These are phyloP conservation scores for Ptilodon capucinus DNA, from an alignment of 2,888 invertebrate species.

Conservation along the genomic window DNA sequence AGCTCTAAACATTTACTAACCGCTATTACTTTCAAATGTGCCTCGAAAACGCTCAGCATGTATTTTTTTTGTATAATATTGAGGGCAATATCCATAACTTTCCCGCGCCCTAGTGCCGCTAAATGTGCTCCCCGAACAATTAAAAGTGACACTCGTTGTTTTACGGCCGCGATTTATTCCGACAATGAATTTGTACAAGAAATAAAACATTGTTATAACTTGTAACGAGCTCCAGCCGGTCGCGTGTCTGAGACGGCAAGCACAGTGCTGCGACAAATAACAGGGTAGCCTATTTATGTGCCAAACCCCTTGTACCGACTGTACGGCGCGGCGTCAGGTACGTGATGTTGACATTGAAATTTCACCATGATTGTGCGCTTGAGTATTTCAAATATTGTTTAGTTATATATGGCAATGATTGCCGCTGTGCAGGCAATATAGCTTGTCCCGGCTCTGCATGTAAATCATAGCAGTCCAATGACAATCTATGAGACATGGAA, in stretches of 20 bases:
- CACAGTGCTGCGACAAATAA: too few relatives aligned
- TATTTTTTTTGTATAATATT: constrained; percentile 3
- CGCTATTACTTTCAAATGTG: constrained; percentile 1
- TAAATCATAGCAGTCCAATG: too few relatives aligned
- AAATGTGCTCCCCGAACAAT: constrained; percentile 4
- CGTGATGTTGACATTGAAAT: too few relatives aligned
- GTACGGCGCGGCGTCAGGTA: too few relatives aligned
- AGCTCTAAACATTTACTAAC: neutral
- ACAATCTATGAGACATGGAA: too few relatives aligned
- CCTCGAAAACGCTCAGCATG: neutral
- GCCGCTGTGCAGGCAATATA: neutral
- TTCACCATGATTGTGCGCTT: too few relatives aligned
- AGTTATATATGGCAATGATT: neutral
- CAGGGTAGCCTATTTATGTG: too few relatives aligned
- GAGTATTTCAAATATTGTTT: too few relatives aligned
- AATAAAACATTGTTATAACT: neutral
- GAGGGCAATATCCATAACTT: constrained; percentile 5
- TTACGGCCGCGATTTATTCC: neutral
- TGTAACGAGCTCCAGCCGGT: neutral
- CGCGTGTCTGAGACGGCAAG: too few relatives aligned
- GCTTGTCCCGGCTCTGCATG: neutral
- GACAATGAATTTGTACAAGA: neutral
- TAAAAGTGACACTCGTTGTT: neutral
- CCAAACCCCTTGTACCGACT: too few relatives aligned
- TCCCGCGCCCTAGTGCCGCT: constrained; percentile 1